Evolutionary conservation across 1,140 invertebrate genomes (phyloP).

Genomic region (Probaryconus sp.): DNA sequence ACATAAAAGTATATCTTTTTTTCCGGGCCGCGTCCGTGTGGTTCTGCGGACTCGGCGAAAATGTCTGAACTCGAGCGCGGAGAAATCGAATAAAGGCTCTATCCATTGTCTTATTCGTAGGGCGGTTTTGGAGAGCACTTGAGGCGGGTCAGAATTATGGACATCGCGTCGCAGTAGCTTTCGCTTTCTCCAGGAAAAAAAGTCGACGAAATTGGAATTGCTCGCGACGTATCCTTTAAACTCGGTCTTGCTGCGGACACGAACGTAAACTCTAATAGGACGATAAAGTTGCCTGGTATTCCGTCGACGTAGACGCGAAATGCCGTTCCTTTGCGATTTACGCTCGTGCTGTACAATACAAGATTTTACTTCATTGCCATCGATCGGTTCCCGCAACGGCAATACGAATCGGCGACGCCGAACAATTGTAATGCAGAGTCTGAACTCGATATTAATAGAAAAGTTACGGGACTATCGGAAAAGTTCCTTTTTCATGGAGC

Average conservation of each 20-base stretch:
- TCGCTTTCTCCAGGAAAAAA: slow-evolving; percentile 16
- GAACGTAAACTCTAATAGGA: slow-evolving; percentile 10
- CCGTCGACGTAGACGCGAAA: slow-evolving; percentile 1
- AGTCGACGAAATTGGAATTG: no score
- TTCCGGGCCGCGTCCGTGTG: background rate
- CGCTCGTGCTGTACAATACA: slow-evolving; percentile 1
- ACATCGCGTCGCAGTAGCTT: no score
- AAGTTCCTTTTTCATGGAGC: no score
- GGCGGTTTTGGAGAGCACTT: slow-evolving; percentile 23
- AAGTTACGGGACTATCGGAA: no score
- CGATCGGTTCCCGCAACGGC: no score
- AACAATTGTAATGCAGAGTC: no score
- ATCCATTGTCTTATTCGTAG: slow-evolving; percentile 45
- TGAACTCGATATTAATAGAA: no score
- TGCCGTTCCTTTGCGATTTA: slow-evolving; percentile 5
- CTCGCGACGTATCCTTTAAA: no score
- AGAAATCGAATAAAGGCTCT: slow-evolving; percentile 44
- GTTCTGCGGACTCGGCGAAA: slow-evolving; percentile 31
- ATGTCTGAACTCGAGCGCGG: slow-evolving; percentile 7
- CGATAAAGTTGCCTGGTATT: slow-evolving; percentile 12
- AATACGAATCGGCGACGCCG: no score
- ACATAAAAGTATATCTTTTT: background rate
- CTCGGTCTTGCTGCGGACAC: background rate
- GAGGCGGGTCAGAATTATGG: slow-evolving; percentile 38
- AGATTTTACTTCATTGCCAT: slow-evolving; percentile 5